A percentile compares a stretch with the other conserved stretches of the same genome.
Conservation (phyloP, 2,797 vertebrate species). For the Cheirogaleus major region DNA sequence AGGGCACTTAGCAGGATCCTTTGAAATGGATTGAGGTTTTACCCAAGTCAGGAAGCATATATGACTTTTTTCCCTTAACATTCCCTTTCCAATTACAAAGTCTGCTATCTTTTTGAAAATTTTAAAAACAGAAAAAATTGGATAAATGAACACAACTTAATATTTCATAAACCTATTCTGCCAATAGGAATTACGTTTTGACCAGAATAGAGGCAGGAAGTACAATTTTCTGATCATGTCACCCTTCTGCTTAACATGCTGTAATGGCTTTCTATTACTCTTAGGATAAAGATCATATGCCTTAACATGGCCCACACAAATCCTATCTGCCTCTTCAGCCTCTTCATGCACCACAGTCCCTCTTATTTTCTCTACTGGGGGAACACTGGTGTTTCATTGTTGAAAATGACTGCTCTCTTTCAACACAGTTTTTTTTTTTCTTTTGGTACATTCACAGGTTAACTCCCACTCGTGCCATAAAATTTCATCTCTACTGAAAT, state of each 20-base stretch:
- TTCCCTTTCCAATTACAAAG: neutral
- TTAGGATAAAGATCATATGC: neutral
- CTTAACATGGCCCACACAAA: neutral
- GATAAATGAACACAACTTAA: neutral
- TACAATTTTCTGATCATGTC: neutral
- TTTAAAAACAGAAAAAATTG: neutral
- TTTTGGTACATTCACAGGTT: neutral
- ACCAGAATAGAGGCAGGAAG: neutral
- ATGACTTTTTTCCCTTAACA: neutral
- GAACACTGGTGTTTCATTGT: neutral
- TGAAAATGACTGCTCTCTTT: neutral
- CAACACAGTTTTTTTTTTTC: neutral
- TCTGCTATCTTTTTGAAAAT: slow-evolving; percentile 17
- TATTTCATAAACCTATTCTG: neutral
- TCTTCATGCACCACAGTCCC: neutral
- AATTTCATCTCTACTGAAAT: neutral
- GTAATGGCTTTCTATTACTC: neutral
- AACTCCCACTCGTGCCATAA: neutral
- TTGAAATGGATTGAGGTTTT: neutral
- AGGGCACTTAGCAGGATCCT: neutral
- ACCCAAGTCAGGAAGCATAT: neutral
- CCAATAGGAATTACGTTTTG: neutral
- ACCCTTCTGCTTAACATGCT: neutral
- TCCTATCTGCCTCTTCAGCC: neutral
- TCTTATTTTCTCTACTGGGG: neutral